phyloP scores from a whole-genome alignment of 2,797 vertebrate genomes.

The Cuniculus paca region DNA sequence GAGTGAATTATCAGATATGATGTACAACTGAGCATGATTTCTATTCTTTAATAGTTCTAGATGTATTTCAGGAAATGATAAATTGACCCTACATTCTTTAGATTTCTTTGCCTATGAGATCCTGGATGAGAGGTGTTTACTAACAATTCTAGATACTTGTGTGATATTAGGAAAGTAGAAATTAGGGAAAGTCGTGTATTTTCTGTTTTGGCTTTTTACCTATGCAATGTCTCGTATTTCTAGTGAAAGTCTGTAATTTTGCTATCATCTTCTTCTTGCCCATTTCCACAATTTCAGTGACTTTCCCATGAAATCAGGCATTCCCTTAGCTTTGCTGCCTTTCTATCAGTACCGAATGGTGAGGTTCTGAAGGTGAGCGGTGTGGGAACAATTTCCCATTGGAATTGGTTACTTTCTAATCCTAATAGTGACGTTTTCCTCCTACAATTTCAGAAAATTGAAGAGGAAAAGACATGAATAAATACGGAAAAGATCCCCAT shows the following conservation, averaged over 20 bases:
- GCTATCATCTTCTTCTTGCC: background rate
- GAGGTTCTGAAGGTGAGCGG: background rate
- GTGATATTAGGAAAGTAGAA: background rate
- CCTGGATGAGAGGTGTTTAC: background rate
- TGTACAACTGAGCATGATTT: background rate
- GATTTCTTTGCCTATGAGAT: background rate
- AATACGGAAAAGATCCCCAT: background rate
- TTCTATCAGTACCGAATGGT: background rate
- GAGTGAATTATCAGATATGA: background rate
- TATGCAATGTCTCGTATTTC: background rate
- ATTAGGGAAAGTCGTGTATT: background rate
- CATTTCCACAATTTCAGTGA: background rate
- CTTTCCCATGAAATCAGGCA: background rate
- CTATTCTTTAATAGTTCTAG: background rate
- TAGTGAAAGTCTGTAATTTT: background rate
- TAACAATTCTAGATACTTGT: background rate
- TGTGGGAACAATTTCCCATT: background rate
- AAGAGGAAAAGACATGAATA: background rate
- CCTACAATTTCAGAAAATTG: background rate
- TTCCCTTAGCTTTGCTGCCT: background rate
- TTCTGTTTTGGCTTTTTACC: background rate
- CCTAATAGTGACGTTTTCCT: background rate
- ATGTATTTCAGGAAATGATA: background rate
- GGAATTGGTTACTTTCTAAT: background rate
- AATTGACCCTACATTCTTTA: background rate